A percentile compares a stretch with the other conserved stretches of the same genome.
phyloP scores from a whole-genome alignment of 1,140 invertebrate genomes.

The Trichogramma pretiosum region DNA sequence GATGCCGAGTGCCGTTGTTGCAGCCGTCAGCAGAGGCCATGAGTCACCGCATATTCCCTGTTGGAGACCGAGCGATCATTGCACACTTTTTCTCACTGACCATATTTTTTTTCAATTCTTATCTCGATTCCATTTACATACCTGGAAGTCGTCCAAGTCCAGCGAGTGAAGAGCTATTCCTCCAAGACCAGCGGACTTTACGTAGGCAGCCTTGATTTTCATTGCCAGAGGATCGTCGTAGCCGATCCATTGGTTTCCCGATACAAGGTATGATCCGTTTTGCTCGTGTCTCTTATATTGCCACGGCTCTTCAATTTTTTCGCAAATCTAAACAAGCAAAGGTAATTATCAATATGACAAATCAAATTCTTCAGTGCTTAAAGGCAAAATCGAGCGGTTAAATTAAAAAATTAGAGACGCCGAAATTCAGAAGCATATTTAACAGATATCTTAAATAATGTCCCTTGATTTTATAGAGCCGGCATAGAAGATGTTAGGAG shows the following conservation, averaged over 20 bases:
- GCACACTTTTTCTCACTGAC: no score
- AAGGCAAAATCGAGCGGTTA: no score
- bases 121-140: no score
- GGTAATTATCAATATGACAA: slow-evolving; percentile 18
- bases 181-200: slow-evolving; percentile 52
- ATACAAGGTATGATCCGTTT: slow-evolving; percentile 62
- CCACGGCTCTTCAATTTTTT: slow-evolving; percentile 56
- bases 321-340: slow-evolving; percentile 55
- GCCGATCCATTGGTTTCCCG: slow-evolving; percentile 75
- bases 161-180: slow-evolving; percentile 61
- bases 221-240: slow-evolving; percentile 66
- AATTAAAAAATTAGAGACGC: neutral
- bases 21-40: slow-evolving; percentile 55
- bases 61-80: no score
- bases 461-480: no score
- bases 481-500: no score
- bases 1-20: slow-evolving; percentile 48
- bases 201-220: slow-evolving; percentile 59
- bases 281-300: slow-evolving; percentile 51
- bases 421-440: no score
- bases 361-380: slow-evolving; percentile 55
- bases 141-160: slow-evolving; percentile 59
- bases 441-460: no score
- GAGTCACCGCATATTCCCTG: slow-evolving; percentile 56
- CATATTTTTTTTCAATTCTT: no score